Conservation (phyloP, 2,113 vertebrate species). For the Cariama cristata region DNA sequence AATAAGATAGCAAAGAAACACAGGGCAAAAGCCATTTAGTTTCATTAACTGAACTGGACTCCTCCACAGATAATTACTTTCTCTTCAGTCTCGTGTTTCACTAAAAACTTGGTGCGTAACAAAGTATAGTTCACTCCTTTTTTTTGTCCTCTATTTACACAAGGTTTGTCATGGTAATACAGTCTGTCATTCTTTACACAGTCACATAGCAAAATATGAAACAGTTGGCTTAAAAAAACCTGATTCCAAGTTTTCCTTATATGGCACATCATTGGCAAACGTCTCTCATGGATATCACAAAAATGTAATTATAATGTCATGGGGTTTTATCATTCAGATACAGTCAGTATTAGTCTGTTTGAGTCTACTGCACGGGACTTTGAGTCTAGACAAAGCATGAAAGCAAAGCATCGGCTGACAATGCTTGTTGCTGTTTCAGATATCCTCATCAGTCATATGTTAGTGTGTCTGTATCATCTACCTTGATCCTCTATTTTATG, state of each 20-base stretch:
- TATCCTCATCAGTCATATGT: slow-evolving; percentile 30
- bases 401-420: slow-evolving; percentile 13
- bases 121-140: not conserved
- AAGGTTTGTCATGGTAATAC: not conserved
- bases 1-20: not conserved
- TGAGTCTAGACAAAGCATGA: slow-evolving; percentile 54
- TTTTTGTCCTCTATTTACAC: not conserved
- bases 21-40: not conserved
- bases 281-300: slow-evolving; percentile 4
- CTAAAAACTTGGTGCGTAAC: not conserved
- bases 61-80: not conserved
- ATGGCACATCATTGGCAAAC: not conserved
- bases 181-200: not conserved
- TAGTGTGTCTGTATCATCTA: not conserved
- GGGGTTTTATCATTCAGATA: slow-evolving; percentile 49
- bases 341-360: slow-evolving; percentile 5
- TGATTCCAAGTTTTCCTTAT: slow-evolving; percentile 22
- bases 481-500: slow-evolving; percentile 9
- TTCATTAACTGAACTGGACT: not conserved
- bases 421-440: slow-evolving; percentile 40
- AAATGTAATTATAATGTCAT: slow-evolving; percentile 43
- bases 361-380: slow-evolving; percentile 20
- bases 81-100: not conserved
- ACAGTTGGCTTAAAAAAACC: not conserved
- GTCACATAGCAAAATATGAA: slow-evolving; percentile 22